Base-by-base conservation (phyloP, 2,797 vertebrate genomes). In the Myotis pilosus region DNA sequence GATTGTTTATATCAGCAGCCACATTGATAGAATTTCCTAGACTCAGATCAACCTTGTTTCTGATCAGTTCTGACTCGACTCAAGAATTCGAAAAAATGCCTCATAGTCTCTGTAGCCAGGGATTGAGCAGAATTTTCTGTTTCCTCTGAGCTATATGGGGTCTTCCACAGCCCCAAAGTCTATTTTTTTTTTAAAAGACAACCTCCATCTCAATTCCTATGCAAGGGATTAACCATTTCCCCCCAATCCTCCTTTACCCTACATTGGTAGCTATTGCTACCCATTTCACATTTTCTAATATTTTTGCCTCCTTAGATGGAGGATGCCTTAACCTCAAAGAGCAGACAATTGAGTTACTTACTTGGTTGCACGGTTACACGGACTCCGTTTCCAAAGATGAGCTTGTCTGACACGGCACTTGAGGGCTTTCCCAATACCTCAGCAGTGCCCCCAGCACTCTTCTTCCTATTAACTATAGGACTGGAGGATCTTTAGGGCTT, bases 331-430 rank as follows among this genome's bases (percentile, higher is more conserved):
- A 84, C 3, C 64, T 28, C 36, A 33, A 72, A 69, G 38, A 95
- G 5, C 30, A 95, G 60, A 97, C 0, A 97, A 95, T 75, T 8
- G 28, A 12, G 20, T 41, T 30, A 96, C 95, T 97, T 97, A 97
- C 95, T 69, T 92, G 96, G 89, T 92, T 97, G 93, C 72, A 97
- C 92, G 15, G 36, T 96, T 84, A 96, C 6, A 41, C 2, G 74
- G 8, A 84, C 94, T 80, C 96, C 96, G 91, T 88, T n/a, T 87
- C 97, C 94, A 25, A 97, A 97, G 94, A 49, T 3, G 74, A 96
- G 75, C 4, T 80, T 94, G 0, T 88, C 33, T 0, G 41, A 36
- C 0, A 91, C 94, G 72, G 62, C 3, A 19, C 15, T 44, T 2
- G 44, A 79, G 33, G 22, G 55, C 19, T 1, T 90, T 89, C 38